These are phyloP conservation scores for Xerus rutilus DNA, from an alignment of 2,797 vertebrate species.

Conservation along the genomic window DNA sequence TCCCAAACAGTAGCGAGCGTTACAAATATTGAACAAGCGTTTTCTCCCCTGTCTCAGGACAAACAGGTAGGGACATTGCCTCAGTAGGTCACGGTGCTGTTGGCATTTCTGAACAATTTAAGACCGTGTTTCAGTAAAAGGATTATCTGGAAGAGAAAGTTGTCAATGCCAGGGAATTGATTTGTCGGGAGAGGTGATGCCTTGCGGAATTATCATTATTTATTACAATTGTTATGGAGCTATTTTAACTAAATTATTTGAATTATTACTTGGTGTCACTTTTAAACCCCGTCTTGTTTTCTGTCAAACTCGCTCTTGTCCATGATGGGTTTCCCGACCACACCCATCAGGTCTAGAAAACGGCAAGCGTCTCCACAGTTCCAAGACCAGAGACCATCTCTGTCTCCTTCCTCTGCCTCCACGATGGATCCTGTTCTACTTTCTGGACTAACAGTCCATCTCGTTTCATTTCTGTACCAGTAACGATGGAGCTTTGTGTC, in stretches of 20 bases:
- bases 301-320: neutral
- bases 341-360: neutral
- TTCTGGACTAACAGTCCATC: neutral
- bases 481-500: neutral
- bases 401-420: fast-evolving
- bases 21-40: neutral
- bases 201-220: neutral
- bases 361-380: neutral
- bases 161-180: neutral
- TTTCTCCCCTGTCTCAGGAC: neutral
- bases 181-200: neutral
- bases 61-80: neutral
- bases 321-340: too few species aligned
- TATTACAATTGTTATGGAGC: too few species aligned
- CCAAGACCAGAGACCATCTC: neutral
- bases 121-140: neutral
- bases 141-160: neutral
- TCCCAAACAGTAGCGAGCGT: neutral
- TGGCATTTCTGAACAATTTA: neutral
- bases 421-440: neutral
- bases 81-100: neutral
- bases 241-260: too few species aligned
- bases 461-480: neutral
- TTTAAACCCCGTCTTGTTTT: neutral
- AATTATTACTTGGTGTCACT: neutral